These are phyloP conservation scores for Grus americana DNA, from an alignment of 2,113 vertebrate species.

Conservation along the genomic window DNA sequence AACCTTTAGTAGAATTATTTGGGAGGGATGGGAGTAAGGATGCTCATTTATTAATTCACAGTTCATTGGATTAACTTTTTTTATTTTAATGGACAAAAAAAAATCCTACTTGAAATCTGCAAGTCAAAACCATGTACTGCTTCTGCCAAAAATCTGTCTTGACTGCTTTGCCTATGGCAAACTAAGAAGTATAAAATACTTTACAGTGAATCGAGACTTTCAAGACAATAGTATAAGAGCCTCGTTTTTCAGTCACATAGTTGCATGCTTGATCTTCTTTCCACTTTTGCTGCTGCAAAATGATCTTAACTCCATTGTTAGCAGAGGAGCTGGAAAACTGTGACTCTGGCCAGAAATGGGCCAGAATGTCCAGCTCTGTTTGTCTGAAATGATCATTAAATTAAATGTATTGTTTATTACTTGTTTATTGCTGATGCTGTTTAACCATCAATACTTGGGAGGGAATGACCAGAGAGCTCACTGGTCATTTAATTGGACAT, in stretches of 20 bases:
- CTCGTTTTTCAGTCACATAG: neutral
- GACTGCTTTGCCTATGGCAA: neutral
- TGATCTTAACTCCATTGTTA: neutral
- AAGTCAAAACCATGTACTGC: neutral
- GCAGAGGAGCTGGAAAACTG: neutral
- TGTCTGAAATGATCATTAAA: neutral
- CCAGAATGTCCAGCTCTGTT: neutral
- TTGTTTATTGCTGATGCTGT: neutral
- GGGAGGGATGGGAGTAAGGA: neutral
- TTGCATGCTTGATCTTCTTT: neutral
- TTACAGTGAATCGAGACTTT: neutral
- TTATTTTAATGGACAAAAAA: neutral
- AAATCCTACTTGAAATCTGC: neutral
- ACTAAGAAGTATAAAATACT: neutral
- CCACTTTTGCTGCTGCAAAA: neutral
- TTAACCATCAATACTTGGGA: neutral
- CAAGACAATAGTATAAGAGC: neutral
- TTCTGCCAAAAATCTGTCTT: conserved; percentile 10
- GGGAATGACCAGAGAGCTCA: neutral
- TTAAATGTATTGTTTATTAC: neutral
- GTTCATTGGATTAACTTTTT: neutral
- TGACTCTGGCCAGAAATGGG: neutral
- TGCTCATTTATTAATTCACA: neutral
- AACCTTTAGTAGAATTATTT: neutral
- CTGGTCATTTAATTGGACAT: neutral